A percentile compares a stretch with the other conserved stretches of the same genome.
Conservation (phyloP, 2,888 invertebrate genomes). For the Eupeodes luniger region DNA sequence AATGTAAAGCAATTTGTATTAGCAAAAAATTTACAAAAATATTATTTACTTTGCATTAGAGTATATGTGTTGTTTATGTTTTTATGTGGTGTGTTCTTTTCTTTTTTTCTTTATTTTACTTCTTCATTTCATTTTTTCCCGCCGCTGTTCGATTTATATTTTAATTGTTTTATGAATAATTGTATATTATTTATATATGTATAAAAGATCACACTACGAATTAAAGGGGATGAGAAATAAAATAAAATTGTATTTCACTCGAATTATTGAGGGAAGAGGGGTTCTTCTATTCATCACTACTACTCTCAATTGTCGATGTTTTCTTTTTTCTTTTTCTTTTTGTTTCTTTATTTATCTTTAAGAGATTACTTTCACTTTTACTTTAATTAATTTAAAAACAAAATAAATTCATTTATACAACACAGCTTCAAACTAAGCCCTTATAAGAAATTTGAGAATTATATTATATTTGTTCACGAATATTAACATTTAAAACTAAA, state of each 20-base stretch:
- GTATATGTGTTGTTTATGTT: constrained; percentile 57
- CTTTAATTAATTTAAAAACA: constrained; percentile 20
- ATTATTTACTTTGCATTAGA: constrained; percentile 74
- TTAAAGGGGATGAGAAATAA: constrained; percentile 42
- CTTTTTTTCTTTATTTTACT: constrained; percentile 21
- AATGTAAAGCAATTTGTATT: constrained; percentile 76
- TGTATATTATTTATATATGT: constrained; percentile 67
- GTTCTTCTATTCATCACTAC: constrained; percentile 29
- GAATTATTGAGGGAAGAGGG: constrained; percentile 32
- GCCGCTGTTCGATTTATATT: constrained; percentile 40
- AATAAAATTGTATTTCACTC: constrained; percentile 62
- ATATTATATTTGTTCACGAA: constrained; percentile 44
- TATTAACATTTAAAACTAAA: constrained; percentile 36
- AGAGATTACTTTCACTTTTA: constrained; percentile 51
- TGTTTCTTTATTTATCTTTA: neutral
- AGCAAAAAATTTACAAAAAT: constrained; percentile 77
- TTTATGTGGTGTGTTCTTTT: constrained; percentile 37
- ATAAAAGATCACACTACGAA: constrained; percentile 72
- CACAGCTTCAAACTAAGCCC: constrained; percentile 61
- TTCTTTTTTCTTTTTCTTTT: neutral
- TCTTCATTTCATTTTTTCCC: constrained; percentile 41
- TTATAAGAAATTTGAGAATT: constrained; percentile 66
- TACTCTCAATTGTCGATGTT: constrained; percentile 47
- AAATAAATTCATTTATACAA: constrained; percentile 63
- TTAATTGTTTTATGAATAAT: constrained; percentile 60